Evolutionary conservation across 2,888 invertebrate genomes (phyloP).

Genomic region (Drosophila mimetica): DNA sequence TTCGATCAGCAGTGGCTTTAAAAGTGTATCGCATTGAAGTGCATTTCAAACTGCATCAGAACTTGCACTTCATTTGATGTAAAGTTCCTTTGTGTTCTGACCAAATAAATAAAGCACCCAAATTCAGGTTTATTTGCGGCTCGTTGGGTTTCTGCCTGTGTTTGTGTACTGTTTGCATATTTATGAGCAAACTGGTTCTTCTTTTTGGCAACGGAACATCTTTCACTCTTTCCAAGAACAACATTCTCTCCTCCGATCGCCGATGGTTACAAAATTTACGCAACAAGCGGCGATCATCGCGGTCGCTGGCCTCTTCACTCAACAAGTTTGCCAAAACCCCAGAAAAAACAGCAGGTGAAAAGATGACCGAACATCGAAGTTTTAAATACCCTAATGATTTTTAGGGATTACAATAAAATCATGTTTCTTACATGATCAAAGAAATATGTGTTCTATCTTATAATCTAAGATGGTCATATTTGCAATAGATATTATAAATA

Average conservation of each 20-base stretch:
- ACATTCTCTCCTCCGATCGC: constrained; percentile 50
- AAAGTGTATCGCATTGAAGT: constrained; percentile 41
- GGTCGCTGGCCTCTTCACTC: constrained; percentile 74
- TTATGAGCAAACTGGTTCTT: constrained; percentile 70
- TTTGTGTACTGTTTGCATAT: constrained; percentile 60
- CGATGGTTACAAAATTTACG: constrained; percentile 68
- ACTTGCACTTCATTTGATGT: constrained; percentile 44
- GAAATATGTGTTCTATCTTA: no score
- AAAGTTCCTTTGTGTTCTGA: constrained; percentile 28
- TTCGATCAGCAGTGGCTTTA: constrained; percentile 36
- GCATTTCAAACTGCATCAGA: constrained; percentile 46
- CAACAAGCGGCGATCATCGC: constrained; percentile 60
- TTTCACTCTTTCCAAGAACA: constrained; percentile 78
- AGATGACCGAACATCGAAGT: neutral
- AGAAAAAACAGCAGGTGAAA: constrained; percentile 19
- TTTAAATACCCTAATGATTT: constrained; percentile 15
- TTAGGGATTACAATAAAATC: no score
- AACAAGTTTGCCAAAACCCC: constrained; percentile 72
- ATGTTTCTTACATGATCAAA: no score
- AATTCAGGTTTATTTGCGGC: constrained; percentile 64
- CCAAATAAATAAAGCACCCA: constrained; percentile 23
- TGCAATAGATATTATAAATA: no score
- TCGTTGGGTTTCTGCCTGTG: constrained; percentile 2
- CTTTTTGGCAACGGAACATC: constrained; percentile 57
- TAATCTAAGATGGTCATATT: no score